Conservation (phyloP, 2,888 invertebrate species). For the Sisyra nigra region DNA sequence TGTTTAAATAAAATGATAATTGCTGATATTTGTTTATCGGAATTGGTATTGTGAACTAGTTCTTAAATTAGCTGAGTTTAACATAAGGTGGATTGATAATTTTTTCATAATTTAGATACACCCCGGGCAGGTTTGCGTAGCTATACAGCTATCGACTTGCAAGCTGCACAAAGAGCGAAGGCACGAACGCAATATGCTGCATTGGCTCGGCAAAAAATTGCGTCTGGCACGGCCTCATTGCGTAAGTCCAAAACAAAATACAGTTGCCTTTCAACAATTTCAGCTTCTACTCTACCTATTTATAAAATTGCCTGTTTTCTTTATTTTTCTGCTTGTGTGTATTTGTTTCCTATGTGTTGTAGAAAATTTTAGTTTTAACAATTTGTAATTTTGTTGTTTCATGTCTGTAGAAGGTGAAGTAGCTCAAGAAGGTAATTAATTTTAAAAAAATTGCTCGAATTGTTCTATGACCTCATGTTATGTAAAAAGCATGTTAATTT, state of each 20-base stretch:
- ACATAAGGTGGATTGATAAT: neutral
- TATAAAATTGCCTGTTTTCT: slow-evolving; percentile 5
- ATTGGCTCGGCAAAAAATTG: slow-evolving; percentile 58
- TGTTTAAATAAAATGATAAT: too few species aligned
- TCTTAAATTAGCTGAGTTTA: slow-evolving; percentile 16
- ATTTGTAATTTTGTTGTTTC: too few species aligned
- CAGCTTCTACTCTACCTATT: too few species aligned
- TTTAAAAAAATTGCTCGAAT: slow-evolving; percentile 6
- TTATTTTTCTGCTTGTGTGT: slow-evolving; percentile 15
- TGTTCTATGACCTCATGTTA: neutral
- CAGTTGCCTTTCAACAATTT: too few species aligned
- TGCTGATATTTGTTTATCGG: neutral
- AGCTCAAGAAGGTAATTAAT: slow-evolving; percentile 42
- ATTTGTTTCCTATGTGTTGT: slow-evolving; percentile 7
- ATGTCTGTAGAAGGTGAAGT: slow-evolving; percentile 51
- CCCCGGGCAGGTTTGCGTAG: slow-evolving; percentile 51
- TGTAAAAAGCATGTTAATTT: slow-evolving; percentile 4
- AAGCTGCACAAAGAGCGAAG: slow-evolving; percentile 77
- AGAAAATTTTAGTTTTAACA: slow-evolving; percentile 8
- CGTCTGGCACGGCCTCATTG: slow-evolving; percentile 43
- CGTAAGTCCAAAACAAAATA: slow-evolving; percentile 41
- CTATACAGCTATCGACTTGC: slow-evolving; percentile 85
- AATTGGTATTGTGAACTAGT: neutral
- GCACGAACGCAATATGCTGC: slow-evolving; percentile 70
- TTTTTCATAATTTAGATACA: neutral